These are phyloP conservation scores for Mimas tiliae DNA, from an alignment of 2,888 invertebrate genomes.

Conservation along the genomic window DNA sequence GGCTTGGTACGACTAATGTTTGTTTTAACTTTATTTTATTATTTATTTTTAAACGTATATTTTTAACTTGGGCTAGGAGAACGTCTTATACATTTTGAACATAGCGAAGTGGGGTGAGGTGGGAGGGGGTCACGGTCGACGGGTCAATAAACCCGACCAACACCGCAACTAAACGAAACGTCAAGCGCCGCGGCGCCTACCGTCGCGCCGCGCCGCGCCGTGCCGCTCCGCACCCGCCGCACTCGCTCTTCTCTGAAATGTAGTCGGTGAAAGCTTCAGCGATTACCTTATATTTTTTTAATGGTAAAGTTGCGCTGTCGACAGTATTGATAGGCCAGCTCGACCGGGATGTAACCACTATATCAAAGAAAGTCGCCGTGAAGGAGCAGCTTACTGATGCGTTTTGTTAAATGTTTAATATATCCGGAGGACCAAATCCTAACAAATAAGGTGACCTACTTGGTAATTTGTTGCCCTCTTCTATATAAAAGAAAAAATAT, in stretches of 20 bases:
- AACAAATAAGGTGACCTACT: too few relatives aligned
- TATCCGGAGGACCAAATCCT: too few relatives aligned
- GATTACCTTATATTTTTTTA: slow-evolving; percentile 33
- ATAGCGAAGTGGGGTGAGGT: slow-evolving; percentile 34
- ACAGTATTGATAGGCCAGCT: too few relatives aligned
- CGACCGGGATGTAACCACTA: too few relatives aligned
- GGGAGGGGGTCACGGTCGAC: slow-evolving; percentile 74
- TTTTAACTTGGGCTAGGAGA: slow-evolving; percentile 13
- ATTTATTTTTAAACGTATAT: slow-evolving; percentile 19
- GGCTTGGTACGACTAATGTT: not conserved
- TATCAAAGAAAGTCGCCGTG: too few relatives aligned
- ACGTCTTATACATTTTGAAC: slow-evolving; percentile 5
- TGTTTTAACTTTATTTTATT: slow-evolving; percentile 18
- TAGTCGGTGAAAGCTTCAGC: slow-evolving; percentile 46
- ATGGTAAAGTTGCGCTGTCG: too few relatives aligned
- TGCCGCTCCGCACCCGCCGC: slow-evolving; percentile 22
- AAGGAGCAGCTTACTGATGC: too few relatives aligned
- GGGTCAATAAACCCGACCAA: slow-evolving; percentile 61
- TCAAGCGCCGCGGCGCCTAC: slow-evolving; percentile 47
- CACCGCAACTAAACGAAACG: slow-evolving; percentile 20
- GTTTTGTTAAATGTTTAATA: too few relatives aligned
- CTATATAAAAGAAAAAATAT: not conserved
- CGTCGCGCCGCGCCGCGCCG: slow-evolving; percentile 42
- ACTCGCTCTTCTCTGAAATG: slow-evolving; percentile 47
- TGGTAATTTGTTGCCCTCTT: too few relatives aligned